Percentiles rank a stretch among this genome's conserved stretches.
Conservation (phyloP, 2,888 invertebrate species). For the Drosophila mulleri region DNA sequence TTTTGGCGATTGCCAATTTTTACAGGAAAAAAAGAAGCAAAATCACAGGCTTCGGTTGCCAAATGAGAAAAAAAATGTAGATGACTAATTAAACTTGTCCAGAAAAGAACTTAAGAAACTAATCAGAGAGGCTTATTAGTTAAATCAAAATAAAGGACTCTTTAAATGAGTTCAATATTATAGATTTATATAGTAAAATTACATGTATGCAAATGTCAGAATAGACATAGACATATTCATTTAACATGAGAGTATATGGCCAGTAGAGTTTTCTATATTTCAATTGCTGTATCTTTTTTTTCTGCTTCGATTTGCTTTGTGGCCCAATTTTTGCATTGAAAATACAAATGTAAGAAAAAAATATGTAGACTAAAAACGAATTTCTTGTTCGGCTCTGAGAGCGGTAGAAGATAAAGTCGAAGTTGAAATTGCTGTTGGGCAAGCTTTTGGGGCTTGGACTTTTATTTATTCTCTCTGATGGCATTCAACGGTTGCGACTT, state of each 20-base stretch:
- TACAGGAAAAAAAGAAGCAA: conserved; percentile 4
- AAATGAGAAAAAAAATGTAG: conserved; percentile 12
- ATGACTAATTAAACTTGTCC: conserved; percentile 2
- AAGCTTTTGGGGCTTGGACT: conserved; percentile 39
- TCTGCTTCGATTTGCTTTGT: conserved; percentile 40
- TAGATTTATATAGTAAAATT: too few species aligned
- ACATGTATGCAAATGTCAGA: too few species aligned
- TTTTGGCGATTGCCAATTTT: conserved; percentile 46
- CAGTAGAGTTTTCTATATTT: conserved; percentile 17
- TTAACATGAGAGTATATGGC: conserved; percentile 7
- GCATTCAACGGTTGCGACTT: conserved; percentile 24
- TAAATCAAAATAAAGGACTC: too few species aligned
- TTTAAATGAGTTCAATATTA: too few species aligned
- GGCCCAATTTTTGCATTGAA: conserved; percentile 63
- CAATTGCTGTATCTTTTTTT: conserved; percentile 16
- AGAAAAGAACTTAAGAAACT: conserved; percentile 4
- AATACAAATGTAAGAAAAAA: conserved; percentile 18
- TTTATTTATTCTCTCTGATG: conserved; percentile 36
- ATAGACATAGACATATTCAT: too few species aligned
- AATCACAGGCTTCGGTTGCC: conserved; percentile 25
- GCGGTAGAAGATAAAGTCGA: conserved; percentile 58
- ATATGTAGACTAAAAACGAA: conserved; percentile 21
- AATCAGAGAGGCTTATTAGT: background rate
- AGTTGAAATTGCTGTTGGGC: conserved; percentile 57
- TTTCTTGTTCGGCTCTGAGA: conserved; percentile 56